Conservation (phyloP, 2,113 vertebrate genomes). For the Pedetes capensis region DNA sequence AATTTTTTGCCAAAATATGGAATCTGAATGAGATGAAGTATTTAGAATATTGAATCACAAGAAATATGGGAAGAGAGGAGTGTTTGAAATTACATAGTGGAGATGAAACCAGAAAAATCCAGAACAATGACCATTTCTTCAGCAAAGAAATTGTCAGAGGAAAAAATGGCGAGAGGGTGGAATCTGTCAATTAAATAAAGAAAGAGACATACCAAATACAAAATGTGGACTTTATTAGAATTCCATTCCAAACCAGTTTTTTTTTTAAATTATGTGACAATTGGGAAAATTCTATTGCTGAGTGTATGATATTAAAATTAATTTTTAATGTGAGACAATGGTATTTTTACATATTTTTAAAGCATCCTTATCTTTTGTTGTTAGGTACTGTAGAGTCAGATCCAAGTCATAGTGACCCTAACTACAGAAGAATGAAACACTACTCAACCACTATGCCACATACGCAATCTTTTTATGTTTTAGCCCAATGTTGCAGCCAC, state of each 20-base stretch:
- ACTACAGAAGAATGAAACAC: too few species aligned
- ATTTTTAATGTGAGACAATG: background rate
- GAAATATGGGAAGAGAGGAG: background rate
- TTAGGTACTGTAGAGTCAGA: too few species aligned
- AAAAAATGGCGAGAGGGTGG: background rate
- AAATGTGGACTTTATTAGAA: background rate
- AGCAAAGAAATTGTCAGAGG: background rate
- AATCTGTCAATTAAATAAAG: background rate
- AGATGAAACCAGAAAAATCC: background rate
- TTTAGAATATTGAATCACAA: background rate
- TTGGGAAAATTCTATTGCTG: background rate
- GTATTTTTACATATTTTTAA: background rate
- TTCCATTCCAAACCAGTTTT: background rate
- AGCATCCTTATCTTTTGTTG: too few species aligned
- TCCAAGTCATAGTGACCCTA: too few species aligned
- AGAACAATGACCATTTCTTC: background rate
- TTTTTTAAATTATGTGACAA: background rate
- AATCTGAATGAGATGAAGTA: background rate
- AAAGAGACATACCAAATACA: background rate
- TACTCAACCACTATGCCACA: too few species aligned
- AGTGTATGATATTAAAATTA: background rate
- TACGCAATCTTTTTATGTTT: too few species aligned
- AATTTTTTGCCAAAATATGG: background rate
- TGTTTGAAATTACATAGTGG: background rate
- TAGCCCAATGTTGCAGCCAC: too few species aligned